Percentiles rank a stretch among this genome's conserved stretches.
These are phyloP conservation scores for Hirtodrosophila histrioides DNA, from an alignment of 2,888 invertebrate species.

Conservation along the genomic window DNA sequence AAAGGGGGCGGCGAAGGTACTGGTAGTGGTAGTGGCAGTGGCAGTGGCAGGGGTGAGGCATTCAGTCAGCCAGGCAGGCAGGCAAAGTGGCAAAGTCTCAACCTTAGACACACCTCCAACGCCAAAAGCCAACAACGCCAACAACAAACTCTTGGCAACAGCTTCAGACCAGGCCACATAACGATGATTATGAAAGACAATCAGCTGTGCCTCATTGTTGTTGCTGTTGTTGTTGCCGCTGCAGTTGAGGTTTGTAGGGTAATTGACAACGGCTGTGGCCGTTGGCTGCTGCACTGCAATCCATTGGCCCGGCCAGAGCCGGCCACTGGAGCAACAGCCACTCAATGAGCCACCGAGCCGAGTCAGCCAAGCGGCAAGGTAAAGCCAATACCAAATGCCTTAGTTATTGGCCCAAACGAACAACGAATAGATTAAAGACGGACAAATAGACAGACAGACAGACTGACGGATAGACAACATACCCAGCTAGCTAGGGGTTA, in stretches of 20 bases:
- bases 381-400: slow-evolving; percentile 57
- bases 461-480: slow-evolving; percentile 15
- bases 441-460: slow-evolving; percentile 18
- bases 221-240: slow-evolving; percentile 14
- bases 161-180: slow-evolving; percentile 38
- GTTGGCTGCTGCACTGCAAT: slow-evolving; percentile 9
- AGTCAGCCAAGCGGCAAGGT: slow-evolving; percentile 73
- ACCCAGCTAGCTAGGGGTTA: slow-evolving; percentile 47
- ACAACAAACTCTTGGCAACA: slow-evolving; percentile 6
- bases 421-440: slow-evolving; percentile 13
- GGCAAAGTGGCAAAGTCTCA: slow-evolving; percentile 23
- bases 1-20: too few relatives aligned
- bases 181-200: slow-evolving; percentile 76
- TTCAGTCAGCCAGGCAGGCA: slow-evolving; percentile 44
- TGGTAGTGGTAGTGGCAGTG: background rate
- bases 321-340: slow-evolving; percentile 58
- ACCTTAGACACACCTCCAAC: slow-evolving; percentile 55
- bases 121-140: slow-evolving; percentile 24
- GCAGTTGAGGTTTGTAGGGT: slow-evolving; percentile 76
- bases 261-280: slow-evolving; percentile 65
- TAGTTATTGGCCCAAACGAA: slow-evolving; percentile 59
- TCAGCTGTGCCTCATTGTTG: slow-evolving; percentile 67
- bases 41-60: background rate
- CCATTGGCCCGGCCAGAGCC: slow-evolving; percentile 1
- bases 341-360: slow-evolving; percentile 46